Base-by-base conservation (phyloP, 2,888 invertebrate species). In the Carabus problematicus region DNA sequence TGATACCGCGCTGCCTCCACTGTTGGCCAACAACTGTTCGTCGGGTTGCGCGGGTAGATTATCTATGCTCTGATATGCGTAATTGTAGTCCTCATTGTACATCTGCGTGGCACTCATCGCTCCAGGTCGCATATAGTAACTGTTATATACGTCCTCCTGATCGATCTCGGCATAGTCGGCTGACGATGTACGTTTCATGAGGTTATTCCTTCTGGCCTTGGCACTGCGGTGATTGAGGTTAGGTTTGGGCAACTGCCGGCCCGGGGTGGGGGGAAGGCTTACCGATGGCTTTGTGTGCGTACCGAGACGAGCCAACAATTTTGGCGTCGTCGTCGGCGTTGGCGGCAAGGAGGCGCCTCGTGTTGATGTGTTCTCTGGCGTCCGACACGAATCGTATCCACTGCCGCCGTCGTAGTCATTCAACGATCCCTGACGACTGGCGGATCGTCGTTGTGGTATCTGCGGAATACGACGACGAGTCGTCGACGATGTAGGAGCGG, bases 11-110 rank as follows among this genome's bases (percentile, higher is more conserved):
- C 18, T 58, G 9, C 18, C 39, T 18, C 45, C 18, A 69, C 69
- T 70, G 71, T 70, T 61, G 55, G 70, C 55, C 67, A 62, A 52
- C 59, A 68, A 70, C 60, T 74, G 40, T 41, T 76, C 76, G 60
- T 76, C 77, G 12, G 74, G 75, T 64, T 78, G 76, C 19, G 72
- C 74, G 64, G 84, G 84, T 74, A 88, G 80, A 80, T 88, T 89
- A 80, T 89, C 89, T 75, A 86, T 86, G 81, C 89, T 89, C 75
- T 86, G 85, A 83, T 90, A 90, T 80, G 89, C 88, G 80, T 88
- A 88, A 80, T 89, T 90, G 78, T 89, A 89, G 80, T 90, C 87
- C 78, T 90, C 88, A 79, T 88, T 89, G 80, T 88, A 89, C 70
- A 77, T 79, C 64, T 81, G 79, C 70, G 55, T 62, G 49, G 81